These are phyloP conservation scores for Ambastaia sidthimunki DNA, from an alignment of 2,797 vertebrate species.

Conservation along the genomic window DNA sequence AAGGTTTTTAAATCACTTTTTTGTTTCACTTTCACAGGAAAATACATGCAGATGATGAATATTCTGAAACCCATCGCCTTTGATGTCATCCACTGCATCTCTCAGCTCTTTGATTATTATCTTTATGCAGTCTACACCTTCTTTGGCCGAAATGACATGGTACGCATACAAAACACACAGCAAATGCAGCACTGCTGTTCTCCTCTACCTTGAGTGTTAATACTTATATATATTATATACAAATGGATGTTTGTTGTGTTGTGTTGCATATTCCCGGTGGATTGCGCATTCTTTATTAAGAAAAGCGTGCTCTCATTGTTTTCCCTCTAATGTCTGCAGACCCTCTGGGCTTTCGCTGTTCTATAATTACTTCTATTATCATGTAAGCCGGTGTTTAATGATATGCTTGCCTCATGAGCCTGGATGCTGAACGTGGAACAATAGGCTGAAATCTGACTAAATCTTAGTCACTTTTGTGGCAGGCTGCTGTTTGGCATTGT, in stretches of 20 bases:
- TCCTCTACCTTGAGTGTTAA: background rate
- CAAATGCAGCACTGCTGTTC: background rate
- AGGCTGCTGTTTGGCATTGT: background rate
- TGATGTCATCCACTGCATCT: slow-evolving; percentile 98
- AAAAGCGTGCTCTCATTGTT: slow-evolving; percentile 20
- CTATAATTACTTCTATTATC: slow-evolving; percentile 46
- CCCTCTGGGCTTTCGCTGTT: slow-evolving; percentile 22
- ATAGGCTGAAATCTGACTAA: background rate
- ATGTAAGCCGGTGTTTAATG: slow-evolving; percentile 24
- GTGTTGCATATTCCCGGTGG: slow-evolving; percentile 10
- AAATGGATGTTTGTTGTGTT: slow-evolving; percentile 22
- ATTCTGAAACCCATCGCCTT: slow-evolving; percentile 98
- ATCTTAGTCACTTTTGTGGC: background rate
- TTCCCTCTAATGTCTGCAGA: slow-evolving; percentile 1
- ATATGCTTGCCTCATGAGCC: slow-evolving; percentile 6
- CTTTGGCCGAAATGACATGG: slow-evolving; percentile 96
- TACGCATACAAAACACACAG: slow-evolving; percentile 68
- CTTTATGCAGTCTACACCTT: slow-evolving; percentile 96
- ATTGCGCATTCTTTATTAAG: slow-evolving; percentile 34
- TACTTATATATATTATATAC: slow-evolving; percentile 25
- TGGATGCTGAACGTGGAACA: slow-evolving; percentile 12
- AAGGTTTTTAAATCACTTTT: background rate
- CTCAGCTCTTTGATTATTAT: slow-evolving; percentile 98
- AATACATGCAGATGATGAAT: slow-evolving; percentile 99
- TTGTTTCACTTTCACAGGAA: slow-evolving; percentile 77